These are phyloP conservation scores for Patella ulyssiponensis DNA, from an alignment of 2,888 invertebrate genomes.

Conservation along the genomic window DNA sequence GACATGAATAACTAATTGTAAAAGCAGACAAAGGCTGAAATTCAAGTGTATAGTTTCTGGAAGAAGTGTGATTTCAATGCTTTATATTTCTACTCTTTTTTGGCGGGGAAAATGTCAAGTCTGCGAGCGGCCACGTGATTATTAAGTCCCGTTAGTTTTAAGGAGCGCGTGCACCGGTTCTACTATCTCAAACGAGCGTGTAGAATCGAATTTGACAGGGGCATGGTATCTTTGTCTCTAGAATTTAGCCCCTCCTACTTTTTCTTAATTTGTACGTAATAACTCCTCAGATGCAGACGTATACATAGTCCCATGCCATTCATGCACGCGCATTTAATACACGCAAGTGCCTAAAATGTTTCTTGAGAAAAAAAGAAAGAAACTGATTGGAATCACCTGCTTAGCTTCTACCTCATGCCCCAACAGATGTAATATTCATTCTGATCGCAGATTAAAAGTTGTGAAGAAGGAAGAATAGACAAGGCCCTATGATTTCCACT, in stretches of 20 bases:
- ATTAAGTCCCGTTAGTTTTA: constrained; percentile 2
- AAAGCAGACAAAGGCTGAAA: no score
- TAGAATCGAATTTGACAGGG: not conserved
- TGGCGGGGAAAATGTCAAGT: not conserved
- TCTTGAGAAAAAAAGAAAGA: constrained; percentile 13
- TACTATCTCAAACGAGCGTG: not conserved
- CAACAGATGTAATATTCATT: constrained; percentile 33
- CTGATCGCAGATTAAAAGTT: constrained; percentile 9
- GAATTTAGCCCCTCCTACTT: constrained; percentile 2
- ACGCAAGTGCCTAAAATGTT: constrained; percentile 6
- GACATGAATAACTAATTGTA: no score
- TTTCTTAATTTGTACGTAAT: constrained; percentile 2
- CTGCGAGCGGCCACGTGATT: not conserved
- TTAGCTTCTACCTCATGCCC: constrained; percentile 10
- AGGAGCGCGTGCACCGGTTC: constrained; percentile 4
- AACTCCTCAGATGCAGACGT: not conserved
- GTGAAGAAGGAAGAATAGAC: not conserved
- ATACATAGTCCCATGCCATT: not conserved
- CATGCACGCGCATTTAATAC: constrained; percentile 11
- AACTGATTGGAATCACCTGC: constrained; percentile 23
- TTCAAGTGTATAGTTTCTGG: no score
- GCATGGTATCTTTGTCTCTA: not conserved
- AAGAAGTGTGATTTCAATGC: not conserved
- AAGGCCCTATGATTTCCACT: not conserved
- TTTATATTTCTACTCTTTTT: constrained; percentile 4